These are phyloP conservation scores for Noturus placidus DNA, from an alignment of 2,113 vertebrate genomes.

Conservation along the genomic window DNA sequence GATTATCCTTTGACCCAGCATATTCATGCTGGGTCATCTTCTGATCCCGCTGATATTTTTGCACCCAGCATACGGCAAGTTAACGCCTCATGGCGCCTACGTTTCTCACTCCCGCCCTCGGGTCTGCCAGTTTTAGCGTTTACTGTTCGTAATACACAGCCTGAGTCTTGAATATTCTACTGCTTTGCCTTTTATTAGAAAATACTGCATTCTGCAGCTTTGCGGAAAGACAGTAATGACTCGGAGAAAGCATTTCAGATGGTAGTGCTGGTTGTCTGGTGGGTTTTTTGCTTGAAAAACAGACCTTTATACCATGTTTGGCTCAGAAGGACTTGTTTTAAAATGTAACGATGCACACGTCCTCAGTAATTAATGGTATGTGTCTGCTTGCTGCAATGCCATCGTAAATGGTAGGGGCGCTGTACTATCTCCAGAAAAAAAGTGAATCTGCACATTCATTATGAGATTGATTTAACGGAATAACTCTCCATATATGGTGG, in stretches of 20 bases:
- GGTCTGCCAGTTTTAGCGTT: neutral
- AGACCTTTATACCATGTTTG: neutral
- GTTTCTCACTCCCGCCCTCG: slow-evolving; percentile 11
- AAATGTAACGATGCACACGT: neutral
- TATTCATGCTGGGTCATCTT: neutral
- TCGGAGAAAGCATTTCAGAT: neutral
- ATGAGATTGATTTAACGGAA: neutral
- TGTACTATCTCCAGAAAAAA: neutral
- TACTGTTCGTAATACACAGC: slow-evolving; percentile 24
- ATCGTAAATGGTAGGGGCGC: neutral
- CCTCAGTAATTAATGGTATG: neutral
- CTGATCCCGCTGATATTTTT: slow-evolving; percentile 13
- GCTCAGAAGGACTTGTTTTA: neutral
- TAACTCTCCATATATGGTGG: neutral
- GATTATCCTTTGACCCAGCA: neutral
- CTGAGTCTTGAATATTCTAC: slow-evolving; percentile 2
- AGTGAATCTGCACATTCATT: neutral
- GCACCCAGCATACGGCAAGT: neutral
- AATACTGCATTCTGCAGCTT: slow-evolving; percentile 12
- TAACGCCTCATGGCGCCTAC: slow-evolving; percentile 15
- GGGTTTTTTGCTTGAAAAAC: slow-evolving; percentile 4
- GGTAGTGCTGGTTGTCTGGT: neutral
- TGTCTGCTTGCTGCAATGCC: neutral
- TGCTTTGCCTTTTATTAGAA: slow-evolving; percentile 27
- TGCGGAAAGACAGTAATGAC: slow-evolving; percentile 20